Conservation (phyloP, 2,888 invertebrate genomes). For the Lithophane ornitopus region DNA sequence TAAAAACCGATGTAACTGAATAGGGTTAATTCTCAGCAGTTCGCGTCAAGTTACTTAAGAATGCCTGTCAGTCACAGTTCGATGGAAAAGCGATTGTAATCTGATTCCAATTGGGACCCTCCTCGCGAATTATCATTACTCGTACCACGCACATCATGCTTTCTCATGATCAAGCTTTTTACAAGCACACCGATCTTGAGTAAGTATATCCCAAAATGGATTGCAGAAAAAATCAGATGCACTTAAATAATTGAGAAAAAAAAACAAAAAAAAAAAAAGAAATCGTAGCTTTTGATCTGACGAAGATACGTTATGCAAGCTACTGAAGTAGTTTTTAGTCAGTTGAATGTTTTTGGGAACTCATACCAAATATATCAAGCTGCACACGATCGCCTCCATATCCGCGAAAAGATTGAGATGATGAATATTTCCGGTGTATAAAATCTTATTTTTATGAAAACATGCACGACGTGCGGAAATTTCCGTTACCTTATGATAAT, state of each 20-base stretch:
- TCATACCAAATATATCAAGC: background rate
- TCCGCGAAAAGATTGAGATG: background rate
- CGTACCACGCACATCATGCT: constrained; percentile 41
- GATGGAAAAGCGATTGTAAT: constrained; percentile 75
- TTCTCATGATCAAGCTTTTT: constrained; percentile 22
- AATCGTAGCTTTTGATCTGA: background rate
- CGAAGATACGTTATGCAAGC: background rate
- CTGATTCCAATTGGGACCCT: constrained; percentile 68
- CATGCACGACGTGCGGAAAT: background rate
- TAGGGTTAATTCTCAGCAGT: constrained; percentile 55
- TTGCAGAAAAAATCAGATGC: background rate
- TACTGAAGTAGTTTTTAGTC: background rate
- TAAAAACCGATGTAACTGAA: constrained; percentile 53
- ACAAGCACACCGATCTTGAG: background rate
- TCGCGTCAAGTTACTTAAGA: constrained; percentile 59
- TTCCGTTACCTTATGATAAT: constrained; percentile 44
- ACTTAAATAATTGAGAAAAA: background rate
- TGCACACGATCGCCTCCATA: background rate
- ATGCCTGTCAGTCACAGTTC: constrained; percentile 73
- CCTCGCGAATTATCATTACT: constrained; percentile 61
- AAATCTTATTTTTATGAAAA: background rate
- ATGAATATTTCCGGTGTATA: background rate
- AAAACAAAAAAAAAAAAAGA: no score
- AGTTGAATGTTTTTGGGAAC: background rate
- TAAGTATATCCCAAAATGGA: background rate